Evolutionary conservation across 2,113 vertebrate species (phyloP).

Genomic region (Coptodon rendalli): DNA sequence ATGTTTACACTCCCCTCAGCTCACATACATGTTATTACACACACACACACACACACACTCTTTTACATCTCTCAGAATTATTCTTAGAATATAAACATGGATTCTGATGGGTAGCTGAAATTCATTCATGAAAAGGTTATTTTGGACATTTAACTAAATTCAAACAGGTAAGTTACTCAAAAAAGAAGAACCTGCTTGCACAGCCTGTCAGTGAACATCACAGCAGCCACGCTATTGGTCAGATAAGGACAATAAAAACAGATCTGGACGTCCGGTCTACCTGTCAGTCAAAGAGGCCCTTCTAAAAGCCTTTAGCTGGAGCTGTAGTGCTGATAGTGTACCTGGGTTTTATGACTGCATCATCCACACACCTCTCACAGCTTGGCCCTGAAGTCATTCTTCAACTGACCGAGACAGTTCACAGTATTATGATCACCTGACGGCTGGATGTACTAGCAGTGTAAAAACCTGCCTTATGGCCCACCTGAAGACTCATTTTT

Average conservation of each 20-base stretch:
- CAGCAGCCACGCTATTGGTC: not conserved
- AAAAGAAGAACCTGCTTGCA: not conserved
- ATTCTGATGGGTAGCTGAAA: not conserved
- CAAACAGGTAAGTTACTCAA: not conserved
- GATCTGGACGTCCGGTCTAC: not conserved
- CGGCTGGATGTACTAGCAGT: rapidly evolving
- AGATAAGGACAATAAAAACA: not conserved
- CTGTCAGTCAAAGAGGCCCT: not conserved
- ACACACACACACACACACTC: too few relatives aligned
- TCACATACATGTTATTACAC: not conserved
- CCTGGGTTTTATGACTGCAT: too few relatives aligned
- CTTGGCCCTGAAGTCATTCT: not conserved
- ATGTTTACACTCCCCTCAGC: not conserved
- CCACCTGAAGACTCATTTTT: not conserved
- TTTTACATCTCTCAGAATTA: too few relatives aligned
- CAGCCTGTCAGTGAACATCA: not conserved
- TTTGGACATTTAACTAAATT: not conserved
- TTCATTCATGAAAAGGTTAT: not conserved
- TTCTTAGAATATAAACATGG: not conserved
- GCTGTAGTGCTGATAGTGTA: not conserved
- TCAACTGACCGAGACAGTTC: not conserved
- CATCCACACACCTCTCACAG: not conserved
- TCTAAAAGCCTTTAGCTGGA: not conserved
- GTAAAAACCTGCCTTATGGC: not conserved
- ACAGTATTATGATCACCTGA: not conserved